Evolutionary conservation across 2,797 vertebrate species (phyloP).

Genomic region (Taeniopygia guttata): DNA sequence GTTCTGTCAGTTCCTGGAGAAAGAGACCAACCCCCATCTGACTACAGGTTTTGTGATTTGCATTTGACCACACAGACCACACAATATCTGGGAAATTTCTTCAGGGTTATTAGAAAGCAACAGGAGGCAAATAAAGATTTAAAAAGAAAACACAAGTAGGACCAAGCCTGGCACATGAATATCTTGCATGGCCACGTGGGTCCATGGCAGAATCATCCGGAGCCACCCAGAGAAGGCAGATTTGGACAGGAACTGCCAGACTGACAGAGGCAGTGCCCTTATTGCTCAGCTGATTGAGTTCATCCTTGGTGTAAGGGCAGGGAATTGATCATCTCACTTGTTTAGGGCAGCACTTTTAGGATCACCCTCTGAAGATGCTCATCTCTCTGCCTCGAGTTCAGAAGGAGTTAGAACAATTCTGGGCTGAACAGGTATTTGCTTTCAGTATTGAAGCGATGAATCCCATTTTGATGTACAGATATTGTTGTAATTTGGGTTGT

Average conservation of each 20-base stretch:
- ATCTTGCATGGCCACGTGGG: rapidly evolving
- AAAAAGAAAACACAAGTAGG: neutral
- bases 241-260: neutral
- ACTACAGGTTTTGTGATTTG: neutral
- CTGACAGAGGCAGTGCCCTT: neutral
- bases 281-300: neutral
- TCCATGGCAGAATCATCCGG: neutral
- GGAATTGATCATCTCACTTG: neutral
- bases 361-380: neutral
- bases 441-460: neutral
- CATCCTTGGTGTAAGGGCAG: neutral
- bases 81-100: neutral
- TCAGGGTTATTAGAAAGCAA: neutral
- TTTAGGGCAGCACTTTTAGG: neutral
- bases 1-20: neutral
- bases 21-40: neutral
- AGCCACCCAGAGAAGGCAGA: neutral
- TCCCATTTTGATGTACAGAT: neutral
- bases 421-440: neutral
- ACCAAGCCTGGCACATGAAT: neutral
- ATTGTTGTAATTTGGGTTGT: neutral
- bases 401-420: neutral
- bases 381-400: neutral
- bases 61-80: neutral
- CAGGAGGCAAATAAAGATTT: neutral